Conservation (phyloP, 2,888 invertebrate genomes). For the Malacosoma neustria region DNA sequence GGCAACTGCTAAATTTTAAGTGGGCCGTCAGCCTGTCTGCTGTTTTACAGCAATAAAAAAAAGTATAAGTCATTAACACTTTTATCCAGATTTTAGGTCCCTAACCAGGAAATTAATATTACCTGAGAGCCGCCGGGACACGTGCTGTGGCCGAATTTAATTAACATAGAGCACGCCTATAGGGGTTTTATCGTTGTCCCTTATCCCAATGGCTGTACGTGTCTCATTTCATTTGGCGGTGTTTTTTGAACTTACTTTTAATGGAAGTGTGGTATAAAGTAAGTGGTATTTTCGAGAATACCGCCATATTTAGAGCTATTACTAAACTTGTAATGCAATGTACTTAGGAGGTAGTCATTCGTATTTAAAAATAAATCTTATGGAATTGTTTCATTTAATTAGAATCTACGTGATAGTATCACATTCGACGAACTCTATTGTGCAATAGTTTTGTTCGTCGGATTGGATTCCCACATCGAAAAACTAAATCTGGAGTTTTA, state of each 20-base stretch:
- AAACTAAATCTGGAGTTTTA: too few relatives aligned
- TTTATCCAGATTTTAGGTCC: slow-evolving; percentile 43
- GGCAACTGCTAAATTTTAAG: background rate
- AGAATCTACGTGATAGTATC: too few relatives aligned
- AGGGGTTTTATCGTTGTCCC: slow-evolving; percentile 18
- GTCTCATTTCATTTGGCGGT: slow-evolving; percentile 6
- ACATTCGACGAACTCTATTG: too few relatives aligned
- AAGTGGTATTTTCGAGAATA: too few relatives aligned
- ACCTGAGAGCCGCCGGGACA: slow-evolving; percentile 27
- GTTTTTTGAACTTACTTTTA: background rate
- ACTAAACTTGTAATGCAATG: too few relatives aligned
- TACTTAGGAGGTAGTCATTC: too few relatives aligned
- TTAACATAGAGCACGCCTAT: slow-evolving; percentile 27
- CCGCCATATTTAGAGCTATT: too few relatives aligned
- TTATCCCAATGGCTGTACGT: slow-evolving; percentile 15
- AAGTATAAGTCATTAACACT: slow-evolving; percentile 30
- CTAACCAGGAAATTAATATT: slow-evolving; percentile 33
- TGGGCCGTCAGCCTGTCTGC: background rate
- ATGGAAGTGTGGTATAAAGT: too few relatives aligned
- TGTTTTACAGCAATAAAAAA: background rate
- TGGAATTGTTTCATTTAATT: too few relatives aligned
- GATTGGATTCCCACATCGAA: too few relatives aligned
- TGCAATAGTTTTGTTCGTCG: too few relatives aligned
- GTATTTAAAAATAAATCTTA: too few relatives aligned
- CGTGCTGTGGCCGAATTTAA: slow-evolving; percentile 28